Base-by-base conservation (phyloP, 2,888 invertebrate genomes). In the Ochropleura plecta region DNA sequence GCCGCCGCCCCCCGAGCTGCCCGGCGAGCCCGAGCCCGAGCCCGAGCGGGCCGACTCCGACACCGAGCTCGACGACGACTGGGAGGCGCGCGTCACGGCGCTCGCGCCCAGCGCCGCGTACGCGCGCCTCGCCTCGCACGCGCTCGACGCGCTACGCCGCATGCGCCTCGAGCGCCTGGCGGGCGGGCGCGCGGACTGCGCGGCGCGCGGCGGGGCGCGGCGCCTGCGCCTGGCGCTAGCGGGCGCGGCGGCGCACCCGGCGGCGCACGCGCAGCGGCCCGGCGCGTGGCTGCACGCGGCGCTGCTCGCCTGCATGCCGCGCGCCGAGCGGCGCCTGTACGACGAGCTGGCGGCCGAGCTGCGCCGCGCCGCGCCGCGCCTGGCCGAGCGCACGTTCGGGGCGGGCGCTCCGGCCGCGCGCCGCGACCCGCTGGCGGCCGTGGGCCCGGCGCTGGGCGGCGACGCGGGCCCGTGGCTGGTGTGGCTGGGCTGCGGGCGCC, bases 211-310 rank as follows among this genome's bases (percentile, higher is more conserved):
- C 49, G 84, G 86, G 64, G 87, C 91, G 84, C 85, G 90, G 49
- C 89, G 91, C 20, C 86, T 92, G 82, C 89, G 90, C 70, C 89
- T 86, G 81, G 91, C 89, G 81, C 89, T 91, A 79, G 91, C 90
- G 68, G 90, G 44, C 40, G 67, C 83, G 18, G 78, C 91, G 40
- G 89, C 90, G 70, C 73, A 71, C 55, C 60, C 72, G 73, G 84
- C 73, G 68, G 79, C 88, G 87, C 75, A 82, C 82, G 86, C 88
- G 81, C 82, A 48, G 82, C 86, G 89, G 4, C 91, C 93, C n/a
- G 91, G 90, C n/a, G 89, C 90, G 44, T 92, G 93, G 92, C 88
- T 92, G 84, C 91, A 89, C 87, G 91, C 88, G 53, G 82, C 90
- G 81, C 89, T 93, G 85, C 67, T 73, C 67, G 90, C 89, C 67